Conservation (phyloP, 92 coral and sea anemone species). For the Paramuricea clavata region DNA sequence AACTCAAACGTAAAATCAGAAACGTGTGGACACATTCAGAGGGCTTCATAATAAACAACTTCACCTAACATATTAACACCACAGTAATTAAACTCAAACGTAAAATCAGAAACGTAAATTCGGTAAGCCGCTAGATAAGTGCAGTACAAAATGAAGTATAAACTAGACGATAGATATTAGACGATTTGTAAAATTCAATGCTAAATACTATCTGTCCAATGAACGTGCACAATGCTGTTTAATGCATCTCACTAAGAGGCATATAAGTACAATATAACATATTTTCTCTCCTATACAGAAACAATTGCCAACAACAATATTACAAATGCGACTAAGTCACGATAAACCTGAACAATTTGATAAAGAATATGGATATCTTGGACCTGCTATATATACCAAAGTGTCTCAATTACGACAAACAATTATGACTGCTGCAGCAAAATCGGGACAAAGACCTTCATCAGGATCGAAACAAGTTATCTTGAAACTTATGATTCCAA, state of each 20-base stretch:
- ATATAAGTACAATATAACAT: not conserved
- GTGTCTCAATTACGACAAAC: conserved; percentile 92
- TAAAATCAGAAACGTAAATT: too few relatives aligned
- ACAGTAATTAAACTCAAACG: too few relatives aligned
- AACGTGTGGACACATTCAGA: too few relatives aligned
- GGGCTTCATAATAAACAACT: too few relatives aligned
- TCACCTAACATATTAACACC: too few relatives aligned
- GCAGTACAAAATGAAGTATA: too few relatives aligned
- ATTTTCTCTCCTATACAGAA: conserved; percentile 65
- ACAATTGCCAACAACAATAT: conserved; percentile 92
- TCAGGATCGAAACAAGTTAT: conserved; percentile 48
- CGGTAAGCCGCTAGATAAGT: too few relatives aligned
- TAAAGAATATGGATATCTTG: conserved; percentile 84
- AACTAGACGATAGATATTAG: too few relatives aligned
- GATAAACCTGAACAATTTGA: conserved; percentile 89
- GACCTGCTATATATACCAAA: conserved; percentile 78
- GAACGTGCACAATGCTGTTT: too few relatives aligned
- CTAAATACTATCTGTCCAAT: too few relatives aligned
- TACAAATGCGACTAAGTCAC: conserved; percentile 86
- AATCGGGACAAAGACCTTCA: conserved; percentile 67
- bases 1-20: too few relatives aligned
- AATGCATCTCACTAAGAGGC: not conserved
- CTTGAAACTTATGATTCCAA: conserved; percentile 43
- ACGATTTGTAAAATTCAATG: too few relatives aligned
- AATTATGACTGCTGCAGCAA: conserved; percentile 76